Conservation (phyloP, 2,797 vertebrate genomes). For the Gymnothorax javanicus region DNA sequence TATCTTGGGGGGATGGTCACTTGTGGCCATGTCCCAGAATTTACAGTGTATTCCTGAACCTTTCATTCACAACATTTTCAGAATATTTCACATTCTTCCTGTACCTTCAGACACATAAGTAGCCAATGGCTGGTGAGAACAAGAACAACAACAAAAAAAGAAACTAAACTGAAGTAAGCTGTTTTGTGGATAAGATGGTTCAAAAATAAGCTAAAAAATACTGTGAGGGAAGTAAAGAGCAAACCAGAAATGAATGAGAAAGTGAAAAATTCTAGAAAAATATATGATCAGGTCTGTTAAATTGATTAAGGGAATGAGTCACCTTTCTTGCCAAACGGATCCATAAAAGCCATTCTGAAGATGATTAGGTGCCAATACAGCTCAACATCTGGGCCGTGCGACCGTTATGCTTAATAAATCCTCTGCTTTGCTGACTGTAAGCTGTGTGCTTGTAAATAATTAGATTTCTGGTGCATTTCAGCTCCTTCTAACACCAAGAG, state of each 20-base stretch:
- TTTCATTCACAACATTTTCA: background rate
- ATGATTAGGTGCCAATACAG: background rate
- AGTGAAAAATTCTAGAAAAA: background rate
- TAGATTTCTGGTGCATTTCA: constrained; percentile 20
- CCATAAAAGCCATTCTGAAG: background rate
- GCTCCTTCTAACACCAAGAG: background rate
- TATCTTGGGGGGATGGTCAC: background rate
- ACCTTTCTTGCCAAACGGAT: background rate
- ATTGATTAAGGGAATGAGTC: background rate
- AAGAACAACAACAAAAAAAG: background rate
- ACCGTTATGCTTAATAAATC: background rate
- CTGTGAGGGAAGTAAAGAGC: background rate
- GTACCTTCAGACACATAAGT: background rate
- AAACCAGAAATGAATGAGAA: background rate
- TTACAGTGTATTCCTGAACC: background rate
- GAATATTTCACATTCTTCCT: background rate
- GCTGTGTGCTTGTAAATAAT: background rate
- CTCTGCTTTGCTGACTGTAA: background rate
- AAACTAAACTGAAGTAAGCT: background rate
- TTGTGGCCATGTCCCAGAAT: background rate
- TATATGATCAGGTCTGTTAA: background rate
- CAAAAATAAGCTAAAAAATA: background rate
- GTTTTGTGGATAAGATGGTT: background rate
- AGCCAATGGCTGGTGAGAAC: background rate
- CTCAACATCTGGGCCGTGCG: background rate